These are phyloP conservation scores for Zalophus californianus DNA, from an alignment of 2,797 vertebrate genomes.

Conservation along the genomic window DNA sequence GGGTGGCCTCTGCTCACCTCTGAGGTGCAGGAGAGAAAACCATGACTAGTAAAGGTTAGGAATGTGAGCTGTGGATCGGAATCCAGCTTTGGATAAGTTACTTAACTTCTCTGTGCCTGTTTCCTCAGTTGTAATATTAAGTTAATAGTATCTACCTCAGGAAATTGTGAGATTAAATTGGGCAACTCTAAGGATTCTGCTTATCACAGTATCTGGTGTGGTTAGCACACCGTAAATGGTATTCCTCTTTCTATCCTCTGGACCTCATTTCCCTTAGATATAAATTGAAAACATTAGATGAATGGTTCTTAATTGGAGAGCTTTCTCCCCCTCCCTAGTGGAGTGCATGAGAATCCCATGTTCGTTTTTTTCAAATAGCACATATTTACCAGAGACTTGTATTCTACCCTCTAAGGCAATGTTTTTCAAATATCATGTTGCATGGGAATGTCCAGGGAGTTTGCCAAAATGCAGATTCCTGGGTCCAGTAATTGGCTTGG, in stretches of 20 bases:
- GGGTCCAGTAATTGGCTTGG: neutral
- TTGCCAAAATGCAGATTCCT: conserved; percentile 28
- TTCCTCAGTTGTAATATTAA: conserved; percentile 37
- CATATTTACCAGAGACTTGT: neutral
- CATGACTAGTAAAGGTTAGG: neutral
- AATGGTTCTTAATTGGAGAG: neutral
- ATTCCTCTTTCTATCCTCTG: neutral
- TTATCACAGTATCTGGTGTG: neutral
- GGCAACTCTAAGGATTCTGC: neutral
- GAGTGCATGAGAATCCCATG: neutral
- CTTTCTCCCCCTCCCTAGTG: neutral
- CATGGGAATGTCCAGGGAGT: neutral
- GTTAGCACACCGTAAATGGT: conserved; percentile 7
- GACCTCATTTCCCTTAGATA: conserved; percentile 38
- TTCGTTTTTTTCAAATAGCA: neutral
- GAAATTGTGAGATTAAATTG: conserved; percentile 41
- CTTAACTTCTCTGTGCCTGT: neutral
- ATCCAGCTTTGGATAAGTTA: conserved; percentile 1
- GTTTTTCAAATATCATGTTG: neutral
- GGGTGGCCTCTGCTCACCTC: neutral
- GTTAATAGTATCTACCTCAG: neutral
- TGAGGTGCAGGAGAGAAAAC: neutral
- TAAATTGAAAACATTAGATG: conserved; percentile 22
- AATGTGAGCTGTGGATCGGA: neutral
- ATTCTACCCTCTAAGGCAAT: neutral